Percentiles rank a stretch among this genome's conserved stretches.
Conservation (phyloP, 2,113 vertebrate genomes). For the Oceanites oceanicus region DNA sequence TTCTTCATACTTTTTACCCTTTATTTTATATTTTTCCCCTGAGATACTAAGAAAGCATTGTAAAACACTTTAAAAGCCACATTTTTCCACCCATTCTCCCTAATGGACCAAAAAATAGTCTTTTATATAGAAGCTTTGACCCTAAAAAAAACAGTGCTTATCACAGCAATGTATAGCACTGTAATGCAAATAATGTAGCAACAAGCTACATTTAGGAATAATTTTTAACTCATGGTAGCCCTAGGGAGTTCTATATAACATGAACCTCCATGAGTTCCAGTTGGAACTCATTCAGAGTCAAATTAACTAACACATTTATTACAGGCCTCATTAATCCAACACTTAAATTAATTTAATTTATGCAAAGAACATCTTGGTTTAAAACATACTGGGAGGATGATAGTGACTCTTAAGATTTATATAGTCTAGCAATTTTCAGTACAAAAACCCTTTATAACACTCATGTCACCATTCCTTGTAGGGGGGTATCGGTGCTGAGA, state of each 20-base stretch:
- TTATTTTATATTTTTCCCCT: not conserved
- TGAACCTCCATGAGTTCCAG: not conserved
- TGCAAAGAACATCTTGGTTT: not conserved
- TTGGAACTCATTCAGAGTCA: not conserved
- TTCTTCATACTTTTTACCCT: not conserved
- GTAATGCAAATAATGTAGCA: not conserved
- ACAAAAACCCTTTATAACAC: not conserved
- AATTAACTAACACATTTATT: not conserved
- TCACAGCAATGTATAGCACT: not conserved
- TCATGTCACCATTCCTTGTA: not conserved
- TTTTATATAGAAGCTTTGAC: not conserved
- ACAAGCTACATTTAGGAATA: not conserved
- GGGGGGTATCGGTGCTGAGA: not conserved
- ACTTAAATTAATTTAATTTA: not conserved
- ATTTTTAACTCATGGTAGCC: not conserved
- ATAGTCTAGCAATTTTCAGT: not conserved
- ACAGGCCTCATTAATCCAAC: not conserved
- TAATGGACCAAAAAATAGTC: not conserved
- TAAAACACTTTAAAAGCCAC: not conserved
- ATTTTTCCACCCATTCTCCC: not conserved
- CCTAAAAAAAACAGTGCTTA: not conserved
- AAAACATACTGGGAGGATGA: not conserved
- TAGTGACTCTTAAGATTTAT: not conserved
- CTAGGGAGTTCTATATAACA: not conserved
- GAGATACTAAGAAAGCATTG: not conserved